Evolutionary conservation across 2,888 invertebrate species (phyloP).

Genomic region (Cephus rjabovi): DNA sequence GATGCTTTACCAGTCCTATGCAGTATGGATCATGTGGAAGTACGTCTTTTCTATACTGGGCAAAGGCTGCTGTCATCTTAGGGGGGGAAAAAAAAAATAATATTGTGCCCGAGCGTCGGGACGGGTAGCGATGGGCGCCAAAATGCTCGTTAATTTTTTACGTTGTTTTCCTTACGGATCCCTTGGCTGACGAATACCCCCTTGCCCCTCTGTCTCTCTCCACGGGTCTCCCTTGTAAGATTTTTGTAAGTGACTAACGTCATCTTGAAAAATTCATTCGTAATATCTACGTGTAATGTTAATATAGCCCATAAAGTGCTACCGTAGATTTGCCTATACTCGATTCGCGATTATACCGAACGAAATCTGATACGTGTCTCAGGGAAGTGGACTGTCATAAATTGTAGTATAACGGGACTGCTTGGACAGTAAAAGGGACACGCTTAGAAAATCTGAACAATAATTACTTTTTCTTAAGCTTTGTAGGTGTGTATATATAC

Average conservation of each 20-base stretch:
- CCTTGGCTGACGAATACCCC: neutral
- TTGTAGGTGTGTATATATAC: neutral
- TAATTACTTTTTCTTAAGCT: neutral
- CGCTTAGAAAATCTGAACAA: neutral
- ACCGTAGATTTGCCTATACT: neutral
- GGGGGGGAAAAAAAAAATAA: slow-evolving; percentile 29
- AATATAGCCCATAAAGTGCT: neutral
- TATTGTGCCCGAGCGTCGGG: slow-evolving; percentile 28
- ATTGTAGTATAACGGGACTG: neutral
- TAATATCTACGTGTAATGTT: neutral
- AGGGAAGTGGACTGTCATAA: neutral
- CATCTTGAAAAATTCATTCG: neutral
- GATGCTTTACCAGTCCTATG: neutral
- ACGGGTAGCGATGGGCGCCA: slow-evolving; percentile 40
- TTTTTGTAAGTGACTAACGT: neutral
- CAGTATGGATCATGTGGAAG: neutral
- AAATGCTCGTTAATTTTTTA: slow-evolving; percentile 40
- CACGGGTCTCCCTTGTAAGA: neutral
- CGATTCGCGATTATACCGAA: neutral
- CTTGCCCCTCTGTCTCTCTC: too few relatives aligned
- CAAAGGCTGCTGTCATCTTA: slow-evolving; percentile 17
- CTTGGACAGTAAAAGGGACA: neutral
- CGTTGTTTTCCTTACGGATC: slow-evolving; percentile 19
- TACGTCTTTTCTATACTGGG: neutral
- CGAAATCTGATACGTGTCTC: neutral